Conservation (phyloP, 2,797 vertebrate genomes). For the Sebastolobus altivelis region DNA sequence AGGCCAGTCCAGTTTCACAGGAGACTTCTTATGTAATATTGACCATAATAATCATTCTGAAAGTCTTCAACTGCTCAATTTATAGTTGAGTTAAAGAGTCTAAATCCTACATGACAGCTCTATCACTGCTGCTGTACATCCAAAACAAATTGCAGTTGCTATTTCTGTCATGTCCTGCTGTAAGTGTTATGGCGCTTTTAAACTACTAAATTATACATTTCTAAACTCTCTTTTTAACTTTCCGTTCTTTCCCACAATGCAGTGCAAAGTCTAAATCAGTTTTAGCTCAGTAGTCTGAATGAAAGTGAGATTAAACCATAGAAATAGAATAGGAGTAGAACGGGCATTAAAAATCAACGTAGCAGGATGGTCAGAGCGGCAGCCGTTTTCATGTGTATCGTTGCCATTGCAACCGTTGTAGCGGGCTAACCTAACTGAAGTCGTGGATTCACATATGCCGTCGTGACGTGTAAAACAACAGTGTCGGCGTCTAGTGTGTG, state of each 20-base stretch:
- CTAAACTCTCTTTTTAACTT: slow-evolving; percentile 1
- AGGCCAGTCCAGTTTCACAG: slow-evolving; percentile 36
- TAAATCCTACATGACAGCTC: slow-evolving; percentile 6
- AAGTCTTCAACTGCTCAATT: slow-evolving; percentile 25
- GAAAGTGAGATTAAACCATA: not conserved
- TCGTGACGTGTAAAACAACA: not conserved
- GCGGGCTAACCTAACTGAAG: too few species aligned
- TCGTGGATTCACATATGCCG: not conserved
- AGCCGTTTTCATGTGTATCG: not conserved
- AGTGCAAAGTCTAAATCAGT: not conserved
- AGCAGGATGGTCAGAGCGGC: not conserved
- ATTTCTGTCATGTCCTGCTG: not conserved
- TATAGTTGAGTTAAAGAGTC: slow-evolving; percentile 21
- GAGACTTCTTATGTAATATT: slow-evolving; percentile 49
- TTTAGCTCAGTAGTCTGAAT: not conserved
- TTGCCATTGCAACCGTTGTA: too few species aligned
- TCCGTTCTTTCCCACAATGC: not conserved
- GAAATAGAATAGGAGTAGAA: not conserved
- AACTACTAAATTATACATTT: not conserved
- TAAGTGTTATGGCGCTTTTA: not conserved
- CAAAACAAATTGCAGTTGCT: not conserved
- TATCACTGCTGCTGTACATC: slow-evolving; percentile 17
- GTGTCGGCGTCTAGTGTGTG: not conserved
- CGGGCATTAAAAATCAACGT: not conserved
- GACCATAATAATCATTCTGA: slow-evolving; percentile 37